These are phyloP conservation scores for Oceanites oceanicus DNA, from an alignment of 2,113 vertebrate genomes.

Conservation along the genomic window DNA sequence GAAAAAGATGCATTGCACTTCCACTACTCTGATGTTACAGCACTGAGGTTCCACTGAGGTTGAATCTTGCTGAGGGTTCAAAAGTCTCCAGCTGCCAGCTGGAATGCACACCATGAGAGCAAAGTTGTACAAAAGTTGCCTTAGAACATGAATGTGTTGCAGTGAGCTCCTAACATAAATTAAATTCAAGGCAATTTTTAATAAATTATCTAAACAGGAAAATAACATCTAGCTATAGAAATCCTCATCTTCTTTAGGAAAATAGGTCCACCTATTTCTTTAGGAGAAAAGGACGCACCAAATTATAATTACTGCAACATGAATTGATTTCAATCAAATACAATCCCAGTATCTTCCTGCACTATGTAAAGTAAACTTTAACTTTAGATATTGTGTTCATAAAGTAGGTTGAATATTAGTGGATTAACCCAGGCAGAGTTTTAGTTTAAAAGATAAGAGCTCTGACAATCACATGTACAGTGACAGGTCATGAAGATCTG, in stretches of 20 bases:
- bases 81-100: not conserved
- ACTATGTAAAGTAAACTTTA: not conserved
- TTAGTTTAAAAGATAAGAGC: not conserved
- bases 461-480: not conserved
- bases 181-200: not conserved
- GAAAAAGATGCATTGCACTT: not conserved
- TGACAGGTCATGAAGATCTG: not conserved
- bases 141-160: not conserved
- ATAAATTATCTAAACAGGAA: slow-evolving; percentile 5
- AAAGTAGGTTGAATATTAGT: not conserved
- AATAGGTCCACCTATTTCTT: not conserved
- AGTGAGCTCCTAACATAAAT: not conserved
- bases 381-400: not conserved
- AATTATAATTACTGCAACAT: not conserved
- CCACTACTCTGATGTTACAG: not conserved
- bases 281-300: not conserved
- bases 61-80: not conserved
- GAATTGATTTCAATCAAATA: not conserved
- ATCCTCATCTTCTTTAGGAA: not conserved
- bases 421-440: not conserved
- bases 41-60: not conserved
- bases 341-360: not conserved
- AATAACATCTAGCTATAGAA: not conserved
- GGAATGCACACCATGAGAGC: not conserved
- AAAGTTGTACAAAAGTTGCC: not conserved